A percentile compares a stretch with the other conserved stretches of the same genome.
Conservation (phyloP, 92 coral and sea anemone species). For the Bergia sp. region DNA sequence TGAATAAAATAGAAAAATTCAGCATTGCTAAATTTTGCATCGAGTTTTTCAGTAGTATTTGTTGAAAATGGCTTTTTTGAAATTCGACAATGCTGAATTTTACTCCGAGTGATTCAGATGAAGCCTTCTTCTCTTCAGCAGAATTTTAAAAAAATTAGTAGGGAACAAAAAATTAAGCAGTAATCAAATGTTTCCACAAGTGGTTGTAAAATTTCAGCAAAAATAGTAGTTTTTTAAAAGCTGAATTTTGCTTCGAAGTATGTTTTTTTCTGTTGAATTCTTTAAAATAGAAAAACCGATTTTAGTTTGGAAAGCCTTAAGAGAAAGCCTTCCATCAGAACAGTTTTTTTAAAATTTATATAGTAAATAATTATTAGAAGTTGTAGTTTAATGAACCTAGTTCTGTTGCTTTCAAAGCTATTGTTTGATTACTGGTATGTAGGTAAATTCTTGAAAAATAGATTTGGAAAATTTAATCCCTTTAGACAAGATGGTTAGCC, state of each 20-base stretch:
- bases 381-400: background rate
- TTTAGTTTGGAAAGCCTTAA: slow-evolving; percentile 30
- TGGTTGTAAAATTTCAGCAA: slow-evolving; percentile 28
- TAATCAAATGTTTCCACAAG: slow-evolving; percentile 13
- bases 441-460: slow-evolving; percentile 1
- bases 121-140: background rate
- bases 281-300: slow-evolving; percentile 20
- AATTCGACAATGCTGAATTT: slow-evolving; percentile 19
- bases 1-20: slow-evolving; percentile 5
- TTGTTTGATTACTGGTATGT: background rate
- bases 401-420: slow-evolving; percentile 4
- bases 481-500: background rate
- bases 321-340: slow-evolving; percentile 6
- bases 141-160: slow-evolving; percentile 12
- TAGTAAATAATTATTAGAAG: background rate
- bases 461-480: background rate
- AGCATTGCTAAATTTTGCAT: background rate
- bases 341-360: background rate
- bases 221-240: background rate
- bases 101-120: slow-evolving; percentile 8
- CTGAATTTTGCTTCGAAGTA: slow-evolving; percentile 22
- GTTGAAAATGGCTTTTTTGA: too few species aligned
- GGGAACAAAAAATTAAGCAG: slow-evolving; percentile 17
- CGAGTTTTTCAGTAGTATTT: background rate
- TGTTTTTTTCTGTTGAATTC: slow-evolving; percentile 9